These are phyloP conservation scores for Chrysogorgia sp. DNA, from an alignment of 92 coral and sea anemone species.

Conservation along the genomic window DNA sequence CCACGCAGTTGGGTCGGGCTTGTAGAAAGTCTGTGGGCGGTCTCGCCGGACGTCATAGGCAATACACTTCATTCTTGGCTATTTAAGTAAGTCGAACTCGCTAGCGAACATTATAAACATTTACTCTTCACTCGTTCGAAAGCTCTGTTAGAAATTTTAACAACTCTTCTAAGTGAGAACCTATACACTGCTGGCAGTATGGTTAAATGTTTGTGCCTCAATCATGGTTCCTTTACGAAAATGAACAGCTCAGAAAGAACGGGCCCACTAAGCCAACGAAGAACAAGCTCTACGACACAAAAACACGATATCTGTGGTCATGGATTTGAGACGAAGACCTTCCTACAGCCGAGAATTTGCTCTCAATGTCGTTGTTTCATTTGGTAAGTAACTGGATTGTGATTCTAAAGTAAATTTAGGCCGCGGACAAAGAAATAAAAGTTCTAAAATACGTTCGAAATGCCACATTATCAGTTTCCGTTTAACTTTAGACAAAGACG, in stretches of 20 bases:
- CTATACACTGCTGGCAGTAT: not conserved
- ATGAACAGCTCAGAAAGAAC: not conserved
- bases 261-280: no score
- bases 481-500: no score
- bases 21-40: not conserved
- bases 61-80: no score
- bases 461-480: no score
- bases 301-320: constrained; percentile 35
- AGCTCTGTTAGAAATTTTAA: not conserved
- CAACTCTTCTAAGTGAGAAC: not conserved
- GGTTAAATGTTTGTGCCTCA: constrained; percentile 29
- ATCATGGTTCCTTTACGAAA: constrained; percentile 5
- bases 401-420: no score
- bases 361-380: constrained; percentile 30
- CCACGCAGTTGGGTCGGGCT: constrained; percentile 3
- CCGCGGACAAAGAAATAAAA: no score
- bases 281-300: constrained; percentile 22
- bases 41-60: not conserved
- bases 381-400: constrained; percentile 16
- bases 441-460: no score
- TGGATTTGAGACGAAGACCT: constrained; percentile 28
- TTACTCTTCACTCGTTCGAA: not conserved
- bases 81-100: no score
- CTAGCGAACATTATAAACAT: not conserved
- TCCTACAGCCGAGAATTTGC: constrained; percentile 32